Conservation (phyloP, 2,797 vertebrate species). For the Acanthurus lineatus region DNA sequence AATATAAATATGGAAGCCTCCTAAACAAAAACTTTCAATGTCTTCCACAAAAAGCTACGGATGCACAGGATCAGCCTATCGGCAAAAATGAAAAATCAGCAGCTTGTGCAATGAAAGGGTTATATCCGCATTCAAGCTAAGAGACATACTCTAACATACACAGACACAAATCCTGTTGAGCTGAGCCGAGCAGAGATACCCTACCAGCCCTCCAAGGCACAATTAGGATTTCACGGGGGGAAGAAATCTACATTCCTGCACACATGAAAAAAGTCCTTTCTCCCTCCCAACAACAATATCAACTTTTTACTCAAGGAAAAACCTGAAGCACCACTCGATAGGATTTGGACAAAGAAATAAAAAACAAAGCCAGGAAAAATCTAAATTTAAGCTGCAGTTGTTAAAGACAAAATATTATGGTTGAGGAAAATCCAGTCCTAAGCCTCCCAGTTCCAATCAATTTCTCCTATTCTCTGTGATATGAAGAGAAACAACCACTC, state of each 20-base stretch:
- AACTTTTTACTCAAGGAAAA: slow-evolving; percentile 87
- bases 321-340: slow-evolving; percentile 86
- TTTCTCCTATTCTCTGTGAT: slow-evolving; percentile 81
- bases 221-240: slow-evolving; percentile 92
- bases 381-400: slow-evolving; percentile 82
- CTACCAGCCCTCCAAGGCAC: slow-evolving; percentile 90
- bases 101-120: slow-evolving; percentile 88
- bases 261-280: slow-evolving; percentile 88
- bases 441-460: slow-evolving; percentile 84
- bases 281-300: slow-evolving; percentile 84
- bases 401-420: slow-evolving; percentile 82
- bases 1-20: slow-evolving; percentile 49
- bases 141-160: slow-evolving; percentile 85
- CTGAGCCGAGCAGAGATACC: slow-evolving; percentile 87
- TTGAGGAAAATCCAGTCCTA: slow-evolving; percentile 78
- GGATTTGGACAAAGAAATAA: slow-evolving; percentile 85
- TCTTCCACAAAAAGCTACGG: slow-evolving; percentile 78
- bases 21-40: slow-evolving; percentile 73
- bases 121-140: slow-evolving; percentile 87
- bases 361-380: slow-evolving; percentile 81
- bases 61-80: slow-evolving; percentile 85
- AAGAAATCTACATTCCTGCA: slow-evolving; percentile 90
- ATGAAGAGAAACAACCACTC: slow-evolving; percentile 81
- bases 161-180: slow-evolving; percentile 90
- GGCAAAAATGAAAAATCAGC: slow-evolving; percentile 83